Evolutionary conservation across 2,888 invertebrate genomes (phyloP), one percentile per base, ranked within the genome.

Genomic region (Amiota communis): DNA sequence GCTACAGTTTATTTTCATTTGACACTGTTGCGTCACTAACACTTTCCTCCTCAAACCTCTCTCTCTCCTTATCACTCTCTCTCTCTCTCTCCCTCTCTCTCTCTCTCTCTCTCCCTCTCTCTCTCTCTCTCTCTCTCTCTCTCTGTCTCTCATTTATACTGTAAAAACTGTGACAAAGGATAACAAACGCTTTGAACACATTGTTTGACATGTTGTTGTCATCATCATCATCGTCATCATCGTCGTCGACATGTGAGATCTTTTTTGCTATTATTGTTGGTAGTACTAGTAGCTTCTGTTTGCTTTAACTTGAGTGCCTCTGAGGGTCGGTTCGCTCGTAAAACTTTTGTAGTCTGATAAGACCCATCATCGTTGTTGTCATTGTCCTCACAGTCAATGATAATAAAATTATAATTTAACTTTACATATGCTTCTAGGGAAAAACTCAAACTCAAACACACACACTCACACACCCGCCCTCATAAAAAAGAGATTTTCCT

Each of bases 361-460:
- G 59, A 59, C 17, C 8, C 8, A n/a, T 68, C 51, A 36, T 9
- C 68, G 11, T 23, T n/a, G 9, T 56, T 36, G 23, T 13, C n/a
- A 46, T 23, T 12, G 46, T 69, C 53, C 47, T 65, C 65, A 49
- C 49, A 53, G 80, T 83, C 79, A 85, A 88, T 88, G 87, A 87
- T 86, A 87, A 87, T 87, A 86, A 87, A 88, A 87, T 88, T 88
- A 88, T 87, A 83, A 87, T 86, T 86, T 81, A 82, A 79, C 78
- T 81, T 76, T 75, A 81, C 79, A 85, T 84, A 80, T 79, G 80
- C 76, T 77, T 17, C 12, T 46, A 20, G 61, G 71, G 51, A 49
- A 71, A 36, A 36, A 36, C 36, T 36, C 36, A 36, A 36, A 36
- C 36, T 36, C 36, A 36, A 36, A 36, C 36, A 36, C 2, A 36